These are phyloP conservation scores for Platysternon megacephalum DNA, from an alignment of 2,113 vertebrate genomes.

Conservation along the genomic window DNA sequence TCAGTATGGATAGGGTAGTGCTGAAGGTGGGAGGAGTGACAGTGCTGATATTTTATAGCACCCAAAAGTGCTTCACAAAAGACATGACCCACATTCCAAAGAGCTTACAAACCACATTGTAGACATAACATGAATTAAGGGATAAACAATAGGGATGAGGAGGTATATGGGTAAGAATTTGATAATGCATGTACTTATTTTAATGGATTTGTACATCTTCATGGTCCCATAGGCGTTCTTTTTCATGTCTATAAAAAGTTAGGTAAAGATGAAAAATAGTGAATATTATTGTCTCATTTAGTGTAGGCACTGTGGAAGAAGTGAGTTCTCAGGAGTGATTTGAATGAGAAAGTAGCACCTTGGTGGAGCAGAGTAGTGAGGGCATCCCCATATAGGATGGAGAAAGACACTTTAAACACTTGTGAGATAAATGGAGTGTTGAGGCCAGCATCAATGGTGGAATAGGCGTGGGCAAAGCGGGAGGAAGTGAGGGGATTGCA, in stretches of 20 bases:
- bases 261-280: background rate
- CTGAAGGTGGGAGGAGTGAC: background rate
- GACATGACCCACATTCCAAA: background rate
- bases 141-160: background rate
- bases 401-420: background rate
- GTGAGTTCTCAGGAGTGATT: background rate
- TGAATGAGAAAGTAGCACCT: background rate
- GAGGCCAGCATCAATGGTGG: background rate
- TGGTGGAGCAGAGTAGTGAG: background rate
- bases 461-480: background rate
- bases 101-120: background rate
- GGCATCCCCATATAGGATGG: background rate
- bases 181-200: background rate
- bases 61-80: background rate
- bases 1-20: background rate
- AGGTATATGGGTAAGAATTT: background rate
- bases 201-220: background rate
- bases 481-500: background rate
- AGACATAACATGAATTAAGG: accelerated
- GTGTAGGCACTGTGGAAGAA: background rate
- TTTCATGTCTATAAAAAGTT: background rate
- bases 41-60: background rate
- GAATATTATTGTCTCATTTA: background rate
- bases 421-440: background rate
- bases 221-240: background rate